phyloP scores from a whole-genome alignment of 2,888 invertebrate species.

The Caradrina clavipalpis region DNA sequence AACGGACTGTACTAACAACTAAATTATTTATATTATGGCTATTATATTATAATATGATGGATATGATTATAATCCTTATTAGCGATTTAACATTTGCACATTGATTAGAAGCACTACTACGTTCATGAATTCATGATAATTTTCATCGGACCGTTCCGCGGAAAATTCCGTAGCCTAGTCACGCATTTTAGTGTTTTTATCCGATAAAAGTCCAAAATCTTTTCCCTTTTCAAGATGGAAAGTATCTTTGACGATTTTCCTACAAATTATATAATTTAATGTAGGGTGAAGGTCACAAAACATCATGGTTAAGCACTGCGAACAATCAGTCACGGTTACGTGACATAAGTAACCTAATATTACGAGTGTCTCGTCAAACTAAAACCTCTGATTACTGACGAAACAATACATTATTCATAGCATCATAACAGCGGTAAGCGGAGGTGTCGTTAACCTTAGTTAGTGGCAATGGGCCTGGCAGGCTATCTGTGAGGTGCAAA shows the following conservation, averaged over 20 bases:
- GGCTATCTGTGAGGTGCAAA: too few relatives aligned
- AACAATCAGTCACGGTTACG: background rate
- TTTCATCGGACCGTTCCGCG: too few relatives aligned
- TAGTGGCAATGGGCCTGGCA: conserved; percentile 4
- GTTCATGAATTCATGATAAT: too few relatives aligned
- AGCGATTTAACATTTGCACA: too few relatives aligned
- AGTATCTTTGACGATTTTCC: background rate
- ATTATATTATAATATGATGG: too few relatives aligned
- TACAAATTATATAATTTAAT: background rate
- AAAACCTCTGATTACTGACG: conserved; percentile 15
- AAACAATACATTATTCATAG: conserved; percentile 38
- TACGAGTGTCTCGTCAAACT: conserved; percentile 7
- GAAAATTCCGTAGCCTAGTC: too few relatives aligned
- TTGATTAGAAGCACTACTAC: too few relatives aligned
- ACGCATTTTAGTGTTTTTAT: too few relatives aligned
- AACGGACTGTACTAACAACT: too few relatives aligned
- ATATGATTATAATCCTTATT: too few relatives aligned
- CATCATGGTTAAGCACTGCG: background rate
- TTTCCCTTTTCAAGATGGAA: background rate
- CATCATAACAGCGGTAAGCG: conserved; percentile 20
- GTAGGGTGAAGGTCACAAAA: background rate
- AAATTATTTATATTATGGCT: too few relatives aligned
- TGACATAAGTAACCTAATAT: background rate
- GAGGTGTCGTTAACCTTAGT: conserved; percentile 48
- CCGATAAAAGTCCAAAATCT: too few relatives aligned